Evolutionary conservation across 1,140 invertebrate species (phyloP).

Genomic region (Trichogramma pretiosum): DNA sequence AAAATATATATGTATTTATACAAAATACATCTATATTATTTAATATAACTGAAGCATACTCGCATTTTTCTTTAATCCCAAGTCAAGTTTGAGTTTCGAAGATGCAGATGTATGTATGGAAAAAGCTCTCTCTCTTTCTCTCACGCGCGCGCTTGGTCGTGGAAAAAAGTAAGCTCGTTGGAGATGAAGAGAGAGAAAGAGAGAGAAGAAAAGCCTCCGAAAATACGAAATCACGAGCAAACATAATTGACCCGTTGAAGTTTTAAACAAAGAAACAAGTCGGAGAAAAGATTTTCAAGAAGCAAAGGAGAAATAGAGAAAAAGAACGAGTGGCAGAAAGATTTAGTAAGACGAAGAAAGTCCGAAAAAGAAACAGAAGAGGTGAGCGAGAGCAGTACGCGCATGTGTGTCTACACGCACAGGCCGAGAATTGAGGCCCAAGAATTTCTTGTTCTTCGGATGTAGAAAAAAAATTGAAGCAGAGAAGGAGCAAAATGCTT

Average conservation of each 20-base stretch:
- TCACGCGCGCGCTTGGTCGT: too few species aligned
- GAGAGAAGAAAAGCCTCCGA: not conserved
- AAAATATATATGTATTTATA: too few species aligned
- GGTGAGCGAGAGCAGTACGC: too few species aligned
- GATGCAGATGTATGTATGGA: too few species aligned
- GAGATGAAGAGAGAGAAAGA: conserved; percentile 5
- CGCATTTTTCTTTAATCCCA: conserved; percentile 17
- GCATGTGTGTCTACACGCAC: too few species aligned
- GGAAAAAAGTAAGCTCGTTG: conserved; percentile 20
- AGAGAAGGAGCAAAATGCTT: conserved; percentile 1
- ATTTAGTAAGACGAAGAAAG: conserved; percentile 11
- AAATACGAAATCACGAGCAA: conserved; percentile 14
- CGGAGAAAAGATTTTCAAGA: conserved; percentile 14
- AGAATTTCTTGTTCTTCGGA: not conserved
- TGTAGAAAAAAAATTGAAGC: not conserved
- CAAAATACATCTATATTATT: too few species aligned
- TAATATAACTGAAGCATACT: too few species aligned
- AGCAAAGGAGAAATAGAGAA: conserved; percentile 16
- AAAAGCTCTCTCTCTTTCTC: too few species aligned
- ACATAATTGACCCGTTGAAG: conserved; percentile 14
- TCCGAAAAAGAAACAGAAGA: conserved; percentile 3
- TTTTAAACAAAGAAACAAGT: conserved; percentile 17
- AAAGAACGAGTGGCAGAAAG: conserved; percentile 6
- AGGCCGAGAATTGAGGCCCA: too few species aligned
- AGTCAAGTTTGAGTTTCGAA: too few species aligned